Base-by-base conservation (phyloP, 2,113 vertebrate genomes). In the Corvus hawaiiensis region DNA sequence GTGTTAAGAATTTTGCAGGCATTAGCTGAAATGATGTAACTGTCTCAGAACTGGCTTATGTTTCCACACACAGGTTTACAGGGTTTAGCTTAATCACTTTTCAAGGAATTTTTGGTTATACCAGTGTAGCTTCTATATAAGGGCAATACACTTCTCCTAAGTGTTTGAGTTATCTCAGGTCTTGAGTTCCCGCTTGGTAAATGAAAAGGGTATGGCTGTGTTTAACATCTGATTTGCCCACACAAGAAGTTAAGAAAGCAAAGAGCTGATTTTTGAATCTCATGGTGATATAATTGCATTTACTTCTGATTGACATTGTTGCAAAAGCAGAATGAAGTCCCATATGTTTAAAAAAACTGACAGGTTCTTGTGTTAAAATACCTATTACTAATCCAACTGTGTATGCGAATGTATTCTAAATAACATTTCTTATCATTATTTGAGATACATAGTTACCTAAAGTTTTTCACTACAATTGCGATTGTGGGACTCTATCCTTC, bases 321-420 rank as follows among this genome's bases (percentile, higher is more conserved):
- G 59, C 68, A 87, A 93, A 59, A 94, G 58, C 66, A 84, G 64
- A 74, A 93, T 72, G 49, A 82, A 88, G 48, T 84, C 56, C 49
- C 73, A 73, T 84, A 88, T 93, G 93, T 72, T 96, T 84, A 86
- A 87, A 94, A 93, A 84, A 43, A 10, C 35, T 80, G 74, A 75
- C 67, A 82, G 33, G 30, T 93, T 95, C 75, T 75, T 73, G 27
- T 49, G 33, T 73, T 91, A 77, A 93, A 91, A 79, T 85, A 91
- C 27, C 37, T 87, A 15, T 54, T 95, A 16, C 58, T 88, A 59
- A 85, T 61, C 24, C 49, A 95, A 90, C 87, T 86, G 30, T 73
- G 24, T 82, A 19, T 51, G n/a, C 49, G 27, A 68, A 3, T 85
- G 19, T 79, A 78, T 90, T 86, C 76, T 80, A 77, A 41, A 32